These are phyloP conservation scores for Molossus alvarezi DNA, from an alignment of 2,797 vertebrate species.

Conservation along the genomic window DNA sequence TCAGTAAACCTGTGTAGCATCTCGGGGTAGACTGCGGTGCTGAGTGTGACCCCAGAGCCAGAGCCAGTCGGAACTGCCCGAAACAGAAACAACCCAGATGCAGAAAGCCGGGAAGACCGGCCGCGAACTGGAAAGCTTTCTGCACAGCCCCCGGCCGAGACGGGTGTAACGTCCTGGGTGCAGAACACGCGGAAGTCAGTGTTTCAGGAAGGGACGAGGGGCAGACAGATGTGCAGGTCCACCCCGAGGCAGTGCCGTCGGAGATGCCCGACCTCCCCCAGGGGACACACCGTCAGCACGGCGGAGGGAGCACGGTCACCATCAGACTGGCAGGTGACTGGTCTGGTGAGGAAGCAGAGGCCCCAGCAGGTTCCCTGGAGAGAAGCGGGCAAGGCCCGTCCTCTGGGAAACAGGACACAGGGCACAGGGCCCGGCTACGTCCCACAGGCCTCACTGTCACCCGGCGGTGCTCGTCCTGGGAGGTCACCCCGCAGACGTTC, in stretches of 20 bases:
- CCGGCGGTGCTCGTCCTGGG: too few species aligned
- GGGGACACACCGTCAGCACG: neutral
- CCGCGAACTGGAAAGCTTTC: neutral
- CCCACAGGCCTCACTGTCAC: neutral
- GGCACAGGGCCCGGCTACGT: neutral
- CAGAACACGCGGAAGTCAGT: neutral
- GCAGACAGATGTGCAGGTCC: neutral
- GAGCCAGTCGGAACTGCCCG: neutral
- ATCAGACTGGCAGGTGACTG: neutral
- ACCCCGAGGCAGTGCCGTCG: too few species aligned
- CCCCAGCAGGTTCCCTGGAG: neutral
- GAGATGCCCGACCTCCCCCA: neutral
- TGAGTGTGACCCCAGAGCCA: neutral
- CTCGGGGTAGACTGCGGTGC: neutral
- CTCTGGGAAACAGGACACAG: neutral
- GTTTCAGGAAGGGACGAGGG: neutral
- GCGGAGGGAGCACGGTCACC: neutral
- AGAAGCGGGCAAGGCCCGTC: neutral
- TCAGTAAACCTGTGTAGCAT: too few species aligned
- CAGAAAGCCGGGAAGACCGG: neutral
- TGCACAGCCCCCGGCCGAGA: too few species aligned
- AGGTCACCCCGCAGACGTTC: too few species aligned
- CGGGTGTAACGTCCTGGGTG: neutral
- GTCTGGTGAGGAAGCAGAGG: neutral
- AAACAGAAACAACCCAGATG: neutral